phyloP scores from a whole-genome alignment of 2,797 vertebrate genomes.

The Parambassis ranga region DNA sequence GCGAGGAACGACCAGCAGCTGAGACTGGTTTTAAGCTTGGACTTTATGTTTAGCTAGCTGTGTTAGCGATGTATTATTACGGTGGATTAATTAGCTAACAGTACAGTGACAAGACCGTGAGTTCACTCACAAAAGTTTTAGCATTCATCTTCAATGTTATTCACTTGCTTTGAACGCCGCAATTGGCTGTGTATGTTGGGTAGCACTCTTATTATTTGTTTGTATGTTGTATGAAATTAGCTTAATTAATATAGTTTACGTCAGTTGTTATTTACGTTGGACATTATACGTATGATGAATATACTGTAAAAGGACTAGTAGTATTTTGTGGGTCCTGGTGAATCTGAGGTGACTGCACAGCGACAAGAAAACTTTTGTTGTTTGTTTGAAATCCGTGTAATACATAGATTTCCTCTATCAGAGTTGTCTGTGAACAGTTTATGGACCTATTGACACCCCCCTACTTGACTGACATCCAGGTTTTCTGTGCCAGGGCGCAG shows the following conservation, averaged over 20 bases:
- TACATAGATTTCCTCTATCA: too few relatives aligned
- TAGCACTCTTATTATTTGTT: not conserved
- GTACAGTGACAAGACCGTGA: not conserved
- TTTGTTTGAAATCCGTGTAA: too few relatives aligned
- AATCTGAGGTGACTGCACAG: not conserved
- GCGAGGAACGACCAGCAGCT: too few relatives aligned
- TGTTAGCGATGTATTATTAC: slow-evolving; percentile 4
- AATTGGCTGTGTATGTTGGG: too few relatives aligned
- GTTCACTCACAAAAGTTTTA: not conserved
- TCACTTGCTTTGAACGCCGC: not conserved
- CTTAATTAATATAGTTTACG: not conserved
- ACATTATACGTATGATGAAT: too few relatives aligned
- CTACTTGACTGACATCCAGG: not conserved
- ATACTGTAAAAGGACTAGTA: not conserved
- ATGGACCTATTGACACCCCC: too few relatives aligned
- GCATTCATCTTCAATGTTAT: too few relatives aligned
- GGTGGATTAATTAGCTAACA: not conserved
- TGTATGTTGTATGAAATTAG: not conserved
- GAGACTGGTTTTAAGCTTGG: not conserved
- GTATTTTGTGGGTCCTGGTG: not conserved
- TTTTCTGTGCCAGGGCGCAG: not conserved
- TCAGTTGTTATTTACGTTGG: too few relatives aligned
- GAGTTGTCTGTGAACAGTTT: too few relatives aligned
- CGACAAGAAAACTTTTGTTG: too few relatives aligned
- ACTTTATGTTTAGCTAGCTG: not conserved